Conservation (phyloP, 2,113 vertebrate genomes). For the Rafetus swinhoei region DNA sequence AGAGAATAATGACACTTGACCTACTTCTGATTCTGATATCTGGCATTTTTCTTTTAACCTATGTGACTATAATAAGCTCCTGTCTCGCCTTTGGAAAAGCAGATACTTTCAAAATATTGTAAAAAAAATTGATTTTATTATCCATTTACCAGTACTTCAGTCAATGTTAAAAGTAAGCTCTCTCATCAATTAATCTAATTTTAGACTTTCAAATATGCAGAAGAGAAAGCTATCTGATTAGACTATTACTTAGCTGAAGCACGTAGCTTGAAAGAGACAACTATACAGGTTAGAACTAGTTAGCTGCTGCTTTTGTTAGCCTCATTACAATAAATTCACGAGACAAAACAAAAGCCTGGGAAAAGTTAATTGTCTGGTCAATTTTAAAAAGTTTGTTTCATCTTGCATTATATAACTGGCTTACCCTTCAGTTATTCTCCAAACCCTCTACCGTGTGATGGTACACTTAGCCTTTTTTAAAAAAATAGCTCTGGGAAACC, state of each 20-base stretch:
- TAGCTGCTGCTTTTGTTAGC: background rate
- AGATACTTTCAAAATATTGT: background rate
- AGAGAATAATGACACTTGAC: fast-evolving
- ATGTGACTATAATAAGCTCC: background rate
- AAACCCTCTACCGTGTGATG: background rate
- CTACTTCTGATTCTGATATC: background rate
- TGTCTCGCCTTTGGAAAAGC: background rate
- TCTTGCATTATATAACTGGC: background rate
- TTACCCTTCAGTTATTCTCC: conserved; percentile 3
- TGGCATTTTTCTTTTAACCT: background rate
- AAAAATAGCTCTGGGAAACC: background rate
- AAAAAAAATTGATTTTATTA: background rate
- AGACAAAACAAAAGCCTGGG: background rate
- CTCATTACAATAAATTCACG: conserved; percentile 5
- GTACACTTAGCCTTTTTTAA: background rate
- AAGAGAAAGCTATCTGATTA: fast-evolving
- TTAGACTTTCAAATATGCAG: background rate
- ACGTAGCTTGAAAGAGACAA: background rate
- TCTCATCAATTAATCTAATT: background rate
- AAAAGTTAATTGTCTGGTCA: conserved; percentile 43
- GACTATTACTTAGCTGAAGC: fast-evolving
- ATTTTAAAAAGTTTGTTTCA: background rate
- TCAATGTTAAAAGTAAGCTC: background rate
- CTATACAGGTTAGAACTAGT: background rate
- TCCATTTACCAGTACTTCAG: background rate